phyloP scores from a whole-genome alignment of 2,888 invertebrate species.

The Stegophylla sp. region DNA sequence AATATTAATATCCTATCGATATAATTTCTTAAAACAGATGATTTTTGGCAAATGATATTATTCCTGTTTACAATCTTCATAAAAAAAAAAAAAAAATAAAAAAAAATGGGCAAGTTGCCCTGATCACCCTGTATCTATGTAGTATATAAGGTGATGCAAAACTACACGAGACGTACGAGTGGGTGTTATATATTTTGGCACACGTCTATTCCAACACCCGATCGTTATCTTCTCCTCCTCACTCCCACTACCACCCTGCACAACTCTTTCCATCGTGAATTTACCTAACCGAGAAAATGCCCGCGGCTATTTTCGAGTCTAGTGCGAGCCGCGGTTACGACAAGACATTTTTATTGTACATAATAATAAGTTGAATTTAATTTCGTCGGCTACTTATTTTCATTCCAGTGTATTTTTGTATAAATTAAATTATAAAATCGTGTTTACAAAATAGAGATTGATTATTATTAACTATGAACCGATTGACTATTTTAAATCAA shows the following conservation, averaged over 20 bases:
- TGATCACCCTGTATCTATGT: conserved; percentile 50
- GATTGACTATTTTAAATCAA: not conserved
- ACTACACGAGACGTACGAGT: conserved; percentile 41
- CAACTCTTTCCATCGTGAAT: conserved; percentile 38
- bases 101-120: conserved; percentile 56
- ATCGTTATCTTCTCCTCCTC: conserved; percentile 55
- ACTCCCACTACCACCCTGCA: conserved; percentile 50
- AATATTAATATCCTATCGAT: conserved; percentile 52
- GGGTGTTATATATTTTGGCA: conserved; percentile 57
- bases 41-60: conserved; percentile 44
- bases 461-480: not conserved
- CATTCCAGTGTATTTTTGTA: conserved; percentile 35
- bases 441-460: not conserved
- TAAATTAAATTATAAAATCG: conserved; percentile 1
- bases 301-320: conserved; percentile 58
- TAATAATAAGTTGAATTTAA: conserved; percentile 27
- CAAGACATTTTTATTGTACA: conserved; percentile 44
- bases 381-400: conserved; percentile 32
- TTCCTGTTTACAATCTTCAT: conserved; percentile 46
- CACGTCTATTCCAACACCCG: conserved; percentile 38
- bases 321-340: conserved; percentile 54
- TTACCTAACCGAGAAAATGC: conserved; percentile 57
- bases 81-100: no score
- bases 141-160: conserved; percentile 51
- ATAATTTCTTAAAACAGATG: conserved; percentile 33